These are phyloP conservation scores for Perdita meconis DNA, from an alignment of 2,888 invertebrate species.

Conservation along the genomic window DNA sequence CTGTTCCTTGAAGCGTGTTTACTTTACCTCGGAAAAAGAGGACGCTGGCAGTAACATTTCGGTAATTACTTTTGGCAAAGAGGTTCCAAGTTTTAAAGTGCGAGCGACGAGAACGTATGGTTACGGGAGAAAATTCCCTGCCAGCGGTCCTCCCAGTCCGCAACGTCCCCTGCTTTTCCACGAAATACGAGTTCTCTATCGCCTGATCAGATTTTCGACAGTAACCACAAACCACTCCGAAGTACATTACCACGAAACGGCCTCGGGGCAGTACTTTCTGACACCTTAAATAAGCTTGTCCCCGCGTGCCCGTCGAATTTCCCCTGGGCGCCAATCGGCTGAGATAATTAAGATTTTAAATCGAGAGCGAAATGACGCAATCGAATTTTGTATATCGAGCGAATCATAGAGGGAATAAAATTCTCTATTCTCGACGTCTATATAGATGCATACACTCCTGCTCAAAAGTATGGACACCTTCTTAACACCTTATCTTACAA, in stretches of 20 bases:
- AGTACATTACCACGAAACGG: slow-evolving; percentile 13
- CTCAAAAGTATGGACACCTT: too few relatives aligned
- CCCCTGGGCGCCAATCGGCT: too few relatives aligned
- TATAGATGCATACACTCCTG: too few relatives aligned
- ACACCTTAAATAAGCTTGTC: slow-evolving; percentile 17
- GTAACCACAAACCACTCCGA: slow-evolving; percentile 27
- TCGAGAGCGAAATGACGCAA: background rate
- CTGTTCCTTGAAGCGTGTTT: too few relatives aligned
- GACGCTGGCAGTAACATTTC: background rate
- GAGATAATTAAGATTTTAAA: background rate
- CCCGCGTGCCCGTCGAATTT: background rate
- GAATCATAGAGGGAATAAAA: background rate
- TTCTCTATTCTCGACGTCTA: slow-evolving; percentile 4
- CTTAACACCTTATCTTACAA: too few relatives aligned
- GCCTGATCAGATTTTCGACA: slow-evolving; percentile 14
- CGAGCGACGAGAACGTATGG: background rate
- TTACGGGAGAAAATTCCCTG: background rate
- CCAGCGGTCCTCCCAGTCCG: background rate
- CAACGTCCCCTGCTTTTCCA: background rate
- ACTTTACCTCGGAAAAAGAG: background rate
- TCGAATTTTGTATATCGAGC: background rate
- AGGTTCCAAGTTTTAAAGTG: background rate
- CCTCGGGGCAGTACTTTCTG: slow-evolving; percentile 25
- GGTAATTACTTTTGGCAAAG: background rate
- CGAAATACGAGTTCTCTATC: background rate